These are phyloP conservation scores for Galerucella calmariensis DNA, from an alignment of 2,888 invertebrate genomes.

Conservation along the genomic window DNA sequence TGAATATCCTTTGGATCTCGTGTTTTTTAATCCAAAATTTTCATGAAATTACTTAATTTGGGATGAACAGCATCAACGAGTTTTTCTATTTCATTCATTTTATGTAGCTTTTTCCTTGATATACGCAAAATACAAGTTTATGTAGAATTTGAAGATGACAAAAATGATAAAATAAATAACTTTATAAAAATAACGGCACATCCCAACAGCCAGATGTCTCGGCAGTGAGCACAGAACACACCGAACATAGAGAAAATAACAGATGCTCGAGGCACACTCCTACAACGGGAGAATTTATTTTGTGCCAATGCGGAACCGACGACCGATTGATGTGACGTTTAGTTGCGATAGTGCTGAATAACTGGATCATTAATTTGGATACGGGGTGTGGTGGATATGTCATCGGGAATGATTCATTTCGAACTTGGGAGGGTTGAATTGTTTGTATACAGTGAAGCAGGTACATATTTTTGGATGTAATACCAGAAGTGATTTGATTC, in stretches of 20 bases:
- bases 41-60: too few species aligned
- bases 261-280: conserved; percentile 41
- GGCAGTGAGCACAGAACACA: conserved; percentile 2
- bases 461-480: neutral
- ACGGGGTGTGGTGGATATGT: conserved; percentile 16
- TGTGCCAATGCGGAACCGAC: conserved; percentile 36
- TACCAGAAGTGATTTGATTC: neutral
- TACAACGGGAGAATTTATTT: conserved; percentile 33
- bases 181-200: conserved; percentile 10
- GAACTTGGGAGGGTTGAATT: neutral
- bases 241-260: conserved; percentile 32
- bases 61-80: too few species aligned
- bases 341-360: conserved; percentile 32
- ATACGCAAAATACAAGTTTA: too few species aligned
- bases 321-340: conserved; percentile 40
- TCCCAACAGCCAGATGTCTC: conserved; percentile 38
- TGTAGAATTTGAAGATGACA: neutral
- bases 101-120: too few species aligned
- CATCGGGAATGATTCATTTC: conserved; percentile 22
- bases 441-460: conserved; percentile 1
- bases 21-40: too few species aligned
- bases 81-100: too few species aligned
- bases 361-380: conserved; percentile 36
- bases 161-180: conserved; percentile 4
- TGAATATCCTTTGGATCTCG: too few species aligned